Evolutionary conservation across 2,797 vertebrate genomes (phyloP).

Genomic region (Dryobates pubescens): DNA sequence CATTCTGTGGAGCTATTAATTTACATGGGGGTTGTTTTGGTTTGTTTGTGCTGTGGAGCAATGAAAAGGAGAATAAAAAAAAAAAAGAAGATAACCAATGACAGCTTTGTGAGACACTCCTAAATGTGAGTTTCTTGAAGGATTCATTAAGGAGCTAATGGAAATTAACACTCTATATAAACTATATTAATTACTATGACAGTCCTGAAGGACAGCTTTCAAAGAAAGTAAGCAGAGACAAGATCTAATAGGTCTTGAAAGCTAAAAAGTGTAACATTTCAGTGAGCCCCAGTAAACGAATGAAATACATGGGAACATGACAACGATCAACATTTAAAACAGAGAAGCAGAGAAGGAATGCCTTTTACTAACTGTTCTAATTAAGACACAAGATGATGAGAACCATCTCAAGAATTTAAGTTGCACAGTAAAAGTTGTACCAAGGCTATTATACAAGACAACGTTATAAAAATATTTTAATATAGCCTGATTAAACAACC

Average conservation of each 20-base stretch:
- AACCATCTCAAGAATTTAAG: not conserved
- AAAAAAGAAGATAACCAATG: not conserved
- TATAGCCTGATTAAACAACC: not conserved
- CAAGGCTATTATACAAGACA: not conserved
- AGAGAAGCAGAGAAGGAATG: not conserved
- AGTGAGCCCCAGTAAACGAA: not conserved
- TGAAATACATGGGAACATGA: not conserved
- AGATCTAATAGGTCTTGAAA: not conserved
- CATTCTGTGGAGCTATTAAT: not conserved
- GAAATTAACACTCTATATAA: not conserved
- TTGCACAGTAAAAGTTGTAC: not conserved
- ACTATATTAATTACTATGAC: not conserved
- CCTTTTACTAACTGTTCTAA: not conserved
- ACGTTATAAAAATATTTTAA: not conserved
- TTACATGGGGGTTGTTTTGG: not conserved
- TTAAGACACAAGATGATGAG: not conserved
- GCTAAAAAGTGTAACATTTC: not conserved
- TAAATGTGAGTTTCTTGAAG: not conserved
- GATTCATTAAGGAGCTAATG: not conserved
- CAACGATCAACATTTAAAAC: not conserved
- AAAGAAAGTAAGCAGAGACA: not conserved
- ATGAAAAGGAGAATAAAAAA: not conserved
- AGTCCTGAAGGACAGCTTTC: not conserved
- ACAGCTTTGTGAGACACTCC: not conserved
- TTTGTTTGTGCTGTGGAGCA: not conserved